Percentiles rank a stretch among this genome's conserved stretches.
phyloP scores from a whole-genome alignment of 2,888 invertebrate genomes.

The Polia nebulosa region DNA sequence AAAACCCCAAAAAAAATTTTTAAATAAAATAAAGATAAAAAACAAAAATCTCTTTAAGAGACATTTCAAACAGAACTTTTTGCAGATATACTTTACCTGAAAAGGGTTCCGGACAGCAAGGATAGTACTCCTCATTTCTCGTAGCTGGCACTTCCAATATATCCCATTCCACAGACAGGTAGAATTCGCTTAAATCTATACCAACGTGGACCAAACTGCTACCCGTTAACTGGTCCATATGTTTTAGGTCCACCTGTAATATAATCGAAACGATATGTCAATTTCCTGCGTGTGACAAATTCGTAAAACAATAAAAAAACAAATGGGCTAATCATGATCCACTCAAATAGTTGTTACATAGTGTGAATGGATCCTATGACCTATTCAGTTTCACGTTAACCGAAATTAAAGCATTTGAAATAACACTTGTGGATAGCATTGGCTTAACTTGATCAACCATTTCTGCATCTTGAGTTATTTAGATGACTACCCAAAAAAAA shows the following conservation, averaged over 20 bases:
- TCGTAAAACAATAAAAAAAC: neutral
- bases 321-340: neutral
- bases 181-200: conserved; percentile 98
- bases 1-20: too few relatives aligned
- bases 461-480: too few relatives aligned
- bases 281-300: neutral
- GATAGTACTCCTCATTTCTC: conserved; percentile 98
- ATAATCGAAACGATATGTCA: neutral
- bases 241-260: conserved; percentile 95
- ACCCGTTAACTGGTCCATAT: conserved; percentile 96
- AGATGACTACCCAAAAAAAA: too few relatives aligned
- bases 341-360: neutral
- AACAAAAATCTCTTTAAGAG: neutral
- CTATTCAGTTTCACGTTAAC: too few relatives aligned
- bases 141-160: conserved; percentile 98
- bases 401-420: too few relatives aligned
- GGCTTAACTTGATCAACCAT: too few relatives aligned
- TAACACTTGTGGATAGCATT: too few relatives aligned
- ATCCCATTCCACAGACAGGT: conserved; percentile 99
- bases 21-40: too few relatives aligned
- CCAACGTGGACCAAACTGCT: conserved; percentile 96
- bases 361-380: neutral
- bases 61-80: neutral
- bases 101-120: conserved; percentile 96
- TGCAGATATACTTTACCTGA: conserved; percentile 91